phyloP scores from a whole-genome alignment of 2,113 vertebrate genomes.

The Campylomormyrus tamandua region DNA sequence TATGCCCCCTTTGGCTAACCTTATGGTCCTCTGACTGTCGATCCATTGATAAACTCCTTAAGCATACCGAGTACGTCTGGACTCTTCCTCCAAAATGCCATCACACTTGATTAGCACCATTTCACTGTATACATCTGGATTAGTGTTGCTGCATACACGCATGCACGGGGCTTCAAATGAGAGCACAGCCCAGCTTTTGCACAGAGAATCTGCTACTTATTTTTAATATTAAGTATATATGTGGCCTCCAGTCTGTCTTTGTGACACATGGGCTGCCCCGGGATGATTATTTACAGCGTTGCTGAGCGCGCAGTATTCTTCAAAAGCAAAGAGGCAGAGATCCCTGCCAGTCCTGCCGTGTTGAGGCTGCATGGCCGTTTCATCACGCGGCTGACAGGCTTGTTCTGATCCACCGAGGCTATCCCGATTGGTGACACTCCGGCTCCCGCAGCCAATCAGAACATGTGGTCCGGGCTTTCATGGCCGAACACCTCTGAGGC shows the following conservation, averaged over 20 bases:
- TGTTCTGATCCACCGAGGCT: background rate
- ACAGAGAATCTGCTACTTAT: background rate
- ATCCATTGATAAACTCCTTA: background rate
- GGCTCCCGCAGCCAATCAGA: background rate
- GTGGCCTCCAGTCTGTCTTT: background rate
- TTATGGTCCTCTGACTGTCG: background rate
- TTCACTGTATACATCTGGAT: background rate
- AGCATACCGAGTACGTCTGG: background rate
- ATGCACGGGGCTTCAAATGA: background rate
- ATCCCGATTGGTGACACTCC: background rate
- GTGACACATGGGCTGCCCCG: background rate
- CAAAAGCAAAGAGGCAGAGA: background rate
- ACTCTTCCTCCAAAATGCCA: background rate
- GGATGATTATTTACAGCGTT: background rate
- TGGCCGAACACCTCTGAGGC: background rate
- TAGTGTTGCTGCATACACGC: background rate
- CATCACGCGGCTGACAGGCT: background rate
- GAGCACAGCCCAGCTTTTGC: background rate
- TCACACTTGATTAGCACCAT: background rate
- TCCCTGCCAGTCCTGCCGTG: background rate
- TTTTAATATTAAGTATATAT: background rate
- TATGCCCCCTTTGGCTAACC: background rate
- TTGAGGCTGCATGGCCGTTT: background rate
- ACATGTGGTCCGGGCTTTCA: background rate
- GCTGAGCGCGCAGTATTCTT: background rate